Percentiles rank a stretch among this genome's conserved stretches.
phyloP scores from a whole-genome alignment of 64 coral and sea anemone species.

The Catalaphyllia jardinei region DNA sequence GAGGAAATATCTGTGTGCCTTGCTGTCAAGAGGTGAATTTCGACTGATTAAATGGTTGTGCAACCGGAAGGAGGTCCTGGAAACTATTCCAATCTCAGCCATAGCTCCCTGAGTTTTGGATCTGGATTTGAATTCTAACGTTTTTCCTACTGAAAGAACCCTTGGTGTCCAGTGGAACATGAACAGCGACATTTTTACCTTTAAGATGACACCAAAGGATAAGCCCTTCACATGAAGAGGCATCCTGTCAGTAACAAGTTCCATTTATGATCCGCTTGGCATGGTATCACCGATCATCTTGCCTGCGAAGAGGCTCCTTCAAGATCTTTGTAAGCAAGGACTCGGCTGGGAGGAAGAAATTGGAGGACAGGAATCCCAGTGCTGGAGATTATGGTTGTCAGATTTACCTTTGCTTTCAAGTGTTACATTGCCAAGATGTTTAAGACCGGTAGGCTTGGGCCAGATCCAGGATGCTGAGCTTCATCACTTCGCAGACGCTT shows the following conservation, averaged over 20 bases:
- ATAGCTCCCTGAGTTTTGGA: not conserved
- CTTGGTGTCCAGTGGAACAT: not conserved
- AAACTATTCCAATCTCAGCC: not conserved
- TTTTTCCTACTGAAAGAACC: not conserved
- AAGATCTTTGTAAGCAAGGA: slow-evolving; percentile 9
- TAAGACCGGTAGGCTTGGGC: not conserved
- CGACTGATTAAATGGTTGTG: not conserved
- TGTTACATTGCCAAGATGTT: not conserved
- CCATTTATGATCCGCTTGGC: not conserved
- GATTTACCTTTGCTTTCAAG: not conserved
- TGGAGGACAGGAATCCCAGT: not conserved
- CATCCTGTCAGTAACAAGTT: not conserved
- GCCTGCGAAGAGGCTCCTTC: not conserved
- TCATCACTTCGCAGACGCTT: slow-evolving; percentile 4
- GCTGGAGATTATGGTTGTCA: not conserved
- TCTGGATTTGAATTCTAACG: not conserved
- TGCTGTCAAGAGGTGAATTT: not conserved
- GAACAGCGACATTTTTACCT: not conserved
- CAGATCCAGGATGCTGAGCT: not conserved
- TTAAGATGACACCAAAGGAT: not conserved
- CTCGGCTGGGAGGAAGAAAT: slow-evolving; percentile 1
- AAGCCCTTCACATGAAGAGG: not conserved
- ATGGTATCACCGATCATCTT: not conserved
- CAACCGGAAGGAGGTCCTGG: not conserved
- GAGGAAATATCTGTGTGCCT: not conserved